These are phyloP conservation scores for Otis tarda DNA, from an alignment of 2,113 vertebrate genomes.

Conservation along the genomic window DNA sequence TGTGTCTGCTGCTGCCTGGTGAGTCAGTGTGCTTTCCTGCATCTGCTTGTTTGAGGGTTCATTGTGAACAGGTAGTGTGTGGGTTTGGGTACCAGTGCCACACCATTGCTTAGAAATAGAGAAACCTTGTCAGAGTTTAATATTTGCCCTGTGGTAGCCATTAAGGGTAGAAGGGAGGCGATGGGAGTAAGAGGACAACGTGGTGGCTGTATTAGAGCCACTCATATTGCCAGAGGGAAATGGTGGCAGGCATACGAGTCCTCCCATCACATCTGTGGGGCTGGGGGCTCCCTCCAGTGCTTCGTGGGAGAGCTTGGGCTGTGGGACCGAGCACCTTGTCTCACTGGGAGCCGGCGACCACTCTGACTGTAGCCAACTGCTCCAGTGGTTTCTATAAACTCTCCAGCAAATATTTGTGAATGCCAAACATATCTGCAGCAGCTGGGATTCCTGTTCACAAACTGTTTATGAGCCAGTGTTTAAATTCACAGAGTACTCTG, in stretches of 20 bases:
- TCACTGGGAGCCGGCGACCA: accelerated
- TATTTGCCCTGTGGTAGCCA: neutral
- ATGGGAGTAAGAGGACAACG: neutral
- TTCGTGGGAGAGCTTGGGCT: neutral
- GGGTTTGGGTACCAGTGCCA: neutral
- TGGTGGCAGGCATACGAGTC: accelerated
- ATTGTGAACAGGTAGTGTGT: accelerated
- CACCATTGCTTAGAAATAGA: neutral
- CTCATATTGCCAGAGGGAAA: neutral
- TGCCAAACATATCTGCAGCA: neutral
- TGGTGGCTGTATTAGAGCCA: neutral
- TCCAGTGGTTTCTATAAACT: neutral
- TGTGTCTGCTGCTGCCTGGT: neutral
- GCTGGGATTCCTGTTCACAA: neutral
- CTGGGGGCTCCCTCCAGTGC: neutral
- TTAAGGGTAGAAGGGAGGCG: neutral
- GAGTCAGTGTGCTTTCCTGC: neutral
- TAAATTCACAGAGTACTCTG: neutral
- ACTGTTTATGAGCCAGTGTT: slow-evolving; percentile 20
- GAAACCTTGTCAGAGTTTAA: neutral
- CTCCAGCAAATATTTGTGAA: slow-evolving; percentile 44
- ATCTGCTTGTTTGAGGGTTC: neutral
- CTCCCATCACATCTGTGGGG: neutral
- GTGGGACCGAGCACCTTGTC: neutral
- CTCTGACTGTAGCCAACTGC: neutral